Evolutionary conservation across 2,888 invertebrate genomes (phyloP).

Genomic region (Brachyopa scutellaris): DNA sequence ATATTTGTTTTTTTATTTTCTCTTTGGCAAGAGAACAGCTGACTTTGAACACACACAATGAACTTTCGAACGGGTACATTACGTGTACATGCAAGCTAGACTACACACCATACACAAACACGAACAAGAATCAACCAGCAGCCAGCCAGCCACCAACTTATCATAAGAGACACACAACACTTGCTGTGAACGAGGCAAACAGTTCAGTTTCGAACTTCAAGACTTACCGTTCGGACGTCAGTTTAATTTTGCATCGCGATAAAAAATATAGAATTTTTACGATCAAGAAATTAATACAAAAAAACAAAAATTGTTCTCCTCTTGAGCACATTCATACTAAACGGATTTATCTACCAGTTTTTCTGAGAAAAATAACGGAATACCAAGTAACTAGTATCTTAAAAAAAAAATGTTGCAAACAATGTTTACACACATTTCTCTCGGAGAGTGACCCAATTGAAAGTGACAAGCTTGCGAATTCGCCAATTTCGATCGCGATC

Average conservation of each 20-base stretch:
- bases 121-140: constrained; percentile 8
- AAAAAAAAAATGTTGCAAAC: constrained; percentile 68
- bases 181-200: constrained; percentile 27
- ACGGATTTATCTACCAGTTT: constrained; percentile 53
- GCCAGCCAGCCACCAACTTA: constrained; percentile 47
- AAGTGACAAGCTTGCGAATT: constrained; percentile 62
- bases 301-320: constrained; percentile 2
- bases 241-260: constrained; percentile 50
- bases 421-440: constrained; percentile 68
- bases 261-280: constrained; percentile 53
- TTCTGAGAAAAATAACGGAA: constrained; percentile 48
- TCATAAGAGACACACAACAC: constrained; percentile 21
- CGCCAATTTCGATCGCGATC: constrained; percentile 33
- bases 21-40: constrained; percentile 36
- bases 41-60: too few species aligned
- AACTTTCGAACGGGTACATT: too few species aligned
- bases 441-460: constrained; percentile 40
- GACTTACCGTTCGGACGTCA: constrained; percentile 44
- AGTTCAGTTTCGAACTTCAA: constrained; percentile 43
- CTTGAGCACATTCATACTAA: constrained; percentile 5
- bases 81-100: neutral
- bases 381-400: too few species aligned
- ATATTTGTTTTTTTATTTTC: neutral
- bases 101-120: neutral
- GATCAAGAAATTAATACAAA: constrained; percentile 40